These are phyloP conservation scores for Hoplodrina ambigua DNA, from an alignment of 2,888 invertebrate genomes.

Conservation along the genomic window DNA sequence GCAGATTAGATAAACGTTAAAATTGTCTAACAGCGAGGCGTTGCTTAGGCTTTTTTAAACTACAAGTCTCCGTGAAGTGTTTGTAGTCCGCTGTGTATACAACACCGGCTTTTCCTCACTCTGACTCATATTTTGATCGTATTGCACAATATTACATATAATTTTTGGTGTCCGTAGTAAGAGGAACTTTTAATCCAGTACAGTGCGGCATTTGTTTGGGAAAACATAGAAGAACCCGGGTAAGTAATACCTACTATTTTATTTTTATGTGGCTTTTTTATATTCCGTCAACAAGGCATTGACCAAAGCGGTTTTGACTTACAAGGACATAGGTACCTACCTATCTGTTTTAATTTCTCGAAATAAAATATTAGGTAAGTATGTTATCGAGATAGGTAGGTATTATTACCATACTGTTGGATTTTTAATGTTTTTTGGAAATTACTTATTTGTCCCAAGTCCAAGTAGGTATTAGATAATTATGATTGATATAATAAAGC, in stretches of 20 bases:
- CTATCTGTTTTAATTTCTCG: not conserved
- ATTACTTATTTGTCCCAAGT: not conserved
- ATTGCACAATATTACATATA: conserved; percentile 21
- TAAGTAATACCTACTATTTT: not conserved
- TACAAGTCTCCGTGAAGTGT: not conserved
- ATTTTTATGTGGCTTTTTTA: not conserved
- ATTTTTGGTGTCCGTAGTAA: not conserved
- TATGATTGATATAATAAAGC: no score
- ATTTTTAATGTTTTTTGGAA: not conserved
- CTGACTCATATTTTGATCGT: conserved; percentile 6
- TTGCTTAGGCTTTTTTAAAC: not conserved
- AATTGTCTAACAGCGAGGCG: not conserved
- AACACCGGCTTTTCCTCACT: not conserved
- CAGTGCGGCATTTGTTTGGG: conserved; percentile 1
- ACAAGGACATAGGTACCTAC: not conserved
- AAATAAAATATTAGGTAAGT: not conserved
- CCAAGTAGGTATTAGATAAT: no score
- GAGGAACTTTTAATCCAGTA: conserved; percentile 5
- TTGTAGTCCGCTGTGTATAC: not conserved
- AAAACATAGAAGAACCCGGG: conserved; percentile 12
- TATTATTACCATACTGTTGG: no score
- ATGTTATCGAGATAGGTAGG: not conserved
- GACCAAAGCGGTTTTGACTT: not conserved
- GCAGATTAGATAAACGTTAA: not conserved
- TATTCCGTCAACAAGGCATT: not conserved